phyloP scores from a whole-genome alignment of 37 sponge, comb jelly and placozoan genomes.

The Corticium candelabrum region DNA sequence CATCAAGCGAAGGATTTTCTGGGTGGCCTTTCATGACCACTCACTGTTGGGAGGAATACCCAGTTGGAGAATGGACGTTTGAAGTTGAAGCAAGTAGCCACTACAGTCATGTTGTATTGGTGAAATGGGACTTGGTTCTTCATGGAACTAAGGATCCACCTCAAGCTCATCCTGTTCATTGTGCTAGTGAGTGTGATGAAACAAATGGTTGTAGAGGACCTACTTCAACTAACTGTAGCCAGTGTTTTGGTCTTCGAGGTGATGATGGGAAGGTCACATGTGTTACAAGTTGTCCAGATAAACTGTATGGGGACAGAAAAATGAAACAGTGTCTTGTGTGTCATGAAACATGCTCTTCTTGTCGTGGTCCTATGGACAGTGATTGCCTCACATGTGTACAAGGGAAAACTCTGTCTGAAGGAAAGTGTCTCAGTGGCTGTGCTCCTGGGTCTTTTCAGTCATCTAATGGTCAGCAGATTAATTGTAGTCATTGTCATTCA shows the following conservation, averaged over 20 bases:
- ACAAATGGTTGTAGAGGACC: not conserved
- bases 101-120: not conserved
- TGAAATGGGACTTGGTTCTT: not conserved
- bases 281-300: not conserved
- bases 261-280: not conserved
- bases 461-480: not conserved
- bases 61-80: not conserved
- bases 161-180: not conserved
- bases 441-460: not conserved
- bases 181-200: not conserved
- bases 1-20: not conserved
- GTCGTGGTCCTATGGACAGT: not conserved
- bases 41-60: not conserved
- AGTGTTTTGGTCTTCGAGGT: not conserved
- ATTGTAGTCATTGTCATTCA: not conserved
- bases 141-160: not conserved
- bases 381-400: not conserved
- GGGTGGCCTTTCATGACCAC: constrained; percentile 6
- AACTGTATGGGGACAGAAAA: not conserved
- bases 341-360: not conserved
- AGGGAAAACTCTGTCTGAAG: not conserved
- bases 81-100: constrained; percentile 2
- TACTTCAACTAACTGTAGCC: not conserved
- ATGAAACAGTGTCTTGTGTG: not conserved
- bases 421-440: not conserved